Base-by-base conservation (phyloP, 2,888 invertebrate genomes). In the Lepas anatifera region DNA sequence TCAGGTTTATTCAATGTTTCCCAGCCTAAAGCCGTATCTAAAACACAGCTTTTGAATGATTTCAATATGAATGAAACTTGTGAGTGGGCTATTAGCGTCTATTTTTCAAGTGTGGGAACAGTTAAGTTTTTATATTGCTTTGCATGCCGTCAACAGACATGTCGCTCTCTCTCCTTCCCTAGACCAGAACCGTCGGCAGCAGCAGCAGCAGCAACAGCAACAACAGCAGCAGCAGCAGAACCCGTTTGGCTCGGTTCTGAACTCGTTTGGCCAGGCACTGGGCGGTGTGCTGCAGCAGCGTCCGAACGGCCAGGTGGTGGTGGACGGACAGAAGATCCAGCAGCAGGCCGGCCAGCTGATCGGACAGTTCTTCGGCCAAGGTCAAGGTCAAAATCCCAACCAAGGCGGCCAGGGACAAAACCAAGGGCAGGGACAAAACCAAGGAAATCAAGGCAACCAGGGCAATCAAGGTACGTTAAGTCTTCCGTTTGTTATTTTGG, bases 311-410 rank as follows among this genome's bases (percentile, higher is more conserved):
- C 13, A 10, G n/a, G 13, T 66, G 27, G 39, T 39, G 13, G 18
- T 66, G 6, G 39, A 66, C 37, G 66, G 66, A 4, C 22, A 37
- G 25, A 37, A 41, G 18, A 27, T 41, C 8, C 66, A 66, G 4
- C 66, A 66, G 37, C 66, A 66, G 66, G 66, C 66, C 25, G 66
- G 66, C 39, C 39, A 37, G 13, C 25, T 41, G 16, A 11, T 66
- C 4, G 41, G 39, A n/a, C 25, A 39, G 25, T 25, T 66, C 25
- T 41, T 66, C 8, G 66, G 66, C 66, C n/a, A n/a, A n/a, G n/a
- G n/a, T n/a, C n/a, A n/a, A n/a, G n/a, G n/a, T 3, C 39, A 2
- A 25, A 22, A 18, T 35, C 58, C 22, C 41, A 41, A 41, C 11
- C 11, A n/a, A 4, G 11, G 16, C 1, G 58, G 58, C 58, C 58